Evolutionary conservation across 2,797 vertebrate species (phyloP), one percentile per base, ranked within the genome.

Genomic region (Thunnus albacares): DNA sequence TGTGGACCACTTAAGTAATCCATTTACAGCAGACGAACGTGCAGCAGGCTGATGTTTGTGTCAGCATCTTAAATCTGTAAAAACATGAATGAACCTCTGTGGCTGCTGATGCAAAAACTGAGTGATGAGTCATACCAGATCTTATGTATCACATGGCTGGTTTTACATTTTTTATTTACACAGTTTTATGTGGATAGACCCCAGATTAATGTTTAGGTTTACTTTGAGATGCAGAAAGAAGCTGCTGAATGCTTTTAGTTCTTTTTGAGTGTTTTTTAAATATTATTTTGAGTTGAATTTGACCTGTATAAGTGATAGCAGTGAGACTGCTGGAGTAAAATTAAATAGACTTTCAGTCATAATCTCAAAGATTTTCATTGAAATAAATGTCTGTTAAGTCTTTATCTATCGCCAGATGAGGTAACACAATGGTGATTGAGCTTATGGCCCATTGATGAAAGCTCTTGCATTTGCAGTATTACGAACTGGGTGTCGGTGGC

Each of bases 1-100:
- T 47, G 45, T 55, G 45, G 13, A 22, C 18, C 18, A 13, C 28
- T 56, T 69, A 13, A 61, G 0, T 74, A 3, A 66, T 56, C 49
- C 14, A 22, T 38, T 59, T 24, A 30, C 30, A 69, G 26, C 35
- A 9, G 1, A 3, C 59, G 49, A n/a, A 71, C 24, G 9, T 71
- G 28, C 43, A 6, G 47, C 55, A 49, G 59, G 17, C 5, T 26
- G 28, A 2, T 3, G 60, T 22, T n/a, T 15, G 4, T 28, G 65
- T 30, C 47, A 24, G 73, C 66, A 8, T 69, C 55, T 63, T 72
- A 20, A 80, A 72, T 56, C 56, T 71, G 38, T 13, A 20, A 30
- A 79, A 74, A 60, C 65, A 3, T 81, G 43, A 79, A 68, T 51
- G 62, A 38, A 77, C 22, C 17, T 87, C 55, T 41, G 35, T 47